These are phyloP conservation scores for Aspidapion aeneum DNA, from an alignment of 2,888 invertebrate species.

Conservation along the genomic window DNA sequence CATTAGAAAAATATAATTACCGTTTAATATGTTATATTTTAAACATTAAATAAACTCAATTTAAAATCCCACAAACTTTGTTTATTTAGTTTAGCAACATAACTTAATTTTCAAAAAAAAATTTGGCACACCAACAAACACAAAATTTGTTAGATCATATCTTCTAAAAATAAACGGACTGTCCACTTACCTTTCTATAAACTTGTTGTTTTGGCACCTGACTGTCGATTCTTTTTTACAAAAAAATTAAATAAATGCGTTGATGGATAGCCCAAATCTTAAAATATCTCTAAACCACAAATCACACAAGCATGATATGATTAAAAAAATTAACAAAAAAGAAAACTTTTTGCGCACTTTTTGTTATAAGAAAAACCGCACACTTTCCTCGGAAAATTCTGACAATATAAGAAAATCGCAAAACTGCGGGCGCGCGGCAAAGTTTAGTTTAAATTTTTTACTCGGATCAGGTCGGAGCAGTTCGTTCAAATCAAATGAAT, in stretches of 20 bases:
- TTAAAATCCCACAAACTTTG: too few relatives aligned
- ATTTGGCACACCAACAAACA: neutral
- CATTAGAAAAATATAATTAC: too few relatives aligned
- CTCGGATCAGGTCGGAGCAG: neutral
- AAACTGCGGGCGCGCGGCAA: neutral
- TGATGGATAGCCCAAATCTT: neutral
- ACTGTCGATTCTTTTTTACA: too few relatives aligned
- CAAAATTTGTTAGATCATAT: neutral
- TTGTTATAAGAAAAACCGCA: too few relatives aligned
- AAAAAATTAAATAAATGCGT: neutral
- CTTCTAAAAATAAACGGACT: neutral
- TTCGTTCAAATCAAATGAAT: neutral
- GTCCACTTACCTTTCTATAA: neutral
- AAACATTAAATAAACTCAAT: too few relatives aligned
- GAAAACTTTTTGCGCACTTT: too few relatives aligned
- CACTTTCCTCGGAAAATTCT: neutral
- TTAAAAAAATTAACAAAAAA: too few relatives aligned
- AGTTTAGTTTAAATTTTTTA: neutral
- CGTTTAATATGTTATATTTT: too few relatives aligned
- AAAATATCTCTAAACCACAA: too few relatives aligned
- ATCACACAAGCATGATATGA: too few relatives aligned
- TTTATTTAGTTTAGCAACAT: too few relatives aligned
- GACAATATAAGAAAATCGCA: neutral
- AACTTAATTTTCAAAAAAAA: too few relatives aligned
- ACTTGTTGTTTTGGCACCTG: neutral